Evolutionary conservation across 2,888 invertebrate genomes (phyloP).

Genomic region (Noctua janthe): DNA sequence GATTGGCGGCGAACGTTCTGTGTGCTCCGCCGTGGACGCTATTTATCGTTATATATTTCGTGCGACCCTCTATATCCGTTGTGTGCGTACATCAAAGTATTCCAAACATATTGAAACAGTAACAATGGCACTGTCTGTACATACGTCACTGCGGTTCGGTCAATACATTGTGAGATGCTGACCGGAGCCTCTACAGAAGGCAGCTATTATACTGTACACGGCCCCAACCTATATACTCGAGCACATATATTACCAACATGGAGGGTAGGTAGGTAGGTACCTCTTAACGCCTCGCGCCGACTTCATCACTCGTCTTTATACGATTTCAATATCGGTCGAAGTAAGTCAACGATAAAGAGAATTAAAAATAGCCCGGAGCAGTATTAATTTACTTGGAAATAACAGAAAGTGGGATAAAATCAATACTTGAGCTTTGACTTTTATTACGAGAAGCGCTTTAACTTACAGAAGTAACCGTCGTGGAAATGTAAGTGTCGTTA

Average conservation of each 20-base stretch:
- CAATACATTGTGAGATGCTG: constrained; percentile 58
- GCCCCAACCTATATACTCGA: constrained; percentile 41
- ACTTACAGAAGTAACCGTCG: constrained; percentile 14
- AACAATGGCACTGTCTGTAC: constrained; percentile 51
- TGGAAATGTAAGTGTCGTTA: constrained; percentile 18
- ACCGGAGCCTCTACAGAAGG: constrained; percentile 50
- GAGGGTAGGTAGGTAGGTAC: constrained; percentile 33
- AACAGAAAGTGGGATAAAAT: constrained; percentile 67
- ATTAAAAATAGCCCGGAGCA: constrained; percentile 70
- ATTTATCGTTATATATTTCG: constrained; percentile 21
- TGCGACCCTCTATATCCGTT: constrained; percentile 10
- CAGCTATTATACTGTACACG: constrained; percentile 47
- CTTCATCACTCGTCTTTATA: constrained; percentile 50
- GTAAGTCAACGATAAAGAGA: constrained; percentile 54
- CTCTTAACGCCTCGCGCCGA: constrained; percentile 33
- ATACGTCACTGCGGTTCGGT: constrained; percentile 42
- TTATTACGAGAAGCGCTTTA: constrained; percentile 52
- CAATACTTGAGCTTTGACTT: constrained; percentile 68
- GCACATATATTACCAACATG: constrained; percentile 34
- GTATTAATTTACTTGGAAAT: constrained; percentile 71
- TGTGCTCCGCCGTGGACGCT: constrained; percentile 22
- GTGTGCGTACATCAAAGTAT: constrained; percentile 40
- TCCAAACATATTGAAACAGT: constrained; percentile 44
- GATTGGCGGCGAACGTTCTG: constrained; percentile 54
- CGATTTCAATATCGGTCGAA: constrained; percentile 56